Evolutionary conservation across 2,113 vertebrate genomes (phyloP), one percentile per base, ranked within the genome.

Genomic region (Corythoichthys intestinalis): DNA sequence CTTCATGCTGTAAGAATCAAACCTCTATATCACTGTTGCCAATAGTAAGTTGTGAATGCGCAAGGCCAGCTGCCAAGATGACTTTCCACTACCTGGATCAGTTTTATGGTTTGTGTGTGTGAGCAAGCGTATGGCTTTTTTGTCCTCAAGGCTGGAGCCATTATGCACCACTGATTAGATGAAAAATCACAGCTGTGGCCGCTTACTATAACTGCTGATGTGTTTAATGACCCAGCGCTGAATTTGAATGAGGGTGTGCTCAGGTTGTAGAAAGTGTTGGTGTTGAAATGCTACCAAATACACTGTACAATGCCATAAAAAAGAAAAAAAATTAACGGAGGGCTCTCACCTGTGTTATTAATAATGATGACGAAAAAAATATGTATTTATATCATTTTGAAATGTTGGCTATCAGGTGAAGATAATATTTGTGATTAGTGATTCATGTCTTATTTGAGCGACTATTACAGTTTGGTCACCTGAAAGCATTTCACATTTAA

Each of bases 1-100:
- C 76, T 80, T 69, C 66, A 11, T 34, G 58, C 75, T 52, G 74
- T 44, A 72, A 83, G 80, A 82, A 72, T 82, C 85, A 72, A 77
- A 71, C 82, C 76, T 75, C 76, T 44, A 61, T 81, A 86, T 83
- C 78, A 77, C 80, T 83, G 74, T 71, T 79, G 80, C 80, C 80
- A 77, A 82, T 79, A 77, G 81, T 79, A 83, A 65, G 73, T 74
- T 77, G 80, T 47, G 66, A 80, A 80, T 74, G 76, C 75, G 73
- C 85, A 79, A 83, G 85, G 70, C 75, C 66, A 73, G 68, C 84
- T 81, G 86, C 84, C 85, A 84, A 83, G 72, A 88, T 85, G 81
- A 79, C 83, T 83, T 88, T 88, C 80, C 75, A 70, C 77, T 86
- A 85, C 87, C 85, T 88, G 86, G 82, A 84, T 84, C 81, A 76